Conservation (phyloP, 1,140 invertebrate genomes). For the Penaeus chinensis region DNA sequence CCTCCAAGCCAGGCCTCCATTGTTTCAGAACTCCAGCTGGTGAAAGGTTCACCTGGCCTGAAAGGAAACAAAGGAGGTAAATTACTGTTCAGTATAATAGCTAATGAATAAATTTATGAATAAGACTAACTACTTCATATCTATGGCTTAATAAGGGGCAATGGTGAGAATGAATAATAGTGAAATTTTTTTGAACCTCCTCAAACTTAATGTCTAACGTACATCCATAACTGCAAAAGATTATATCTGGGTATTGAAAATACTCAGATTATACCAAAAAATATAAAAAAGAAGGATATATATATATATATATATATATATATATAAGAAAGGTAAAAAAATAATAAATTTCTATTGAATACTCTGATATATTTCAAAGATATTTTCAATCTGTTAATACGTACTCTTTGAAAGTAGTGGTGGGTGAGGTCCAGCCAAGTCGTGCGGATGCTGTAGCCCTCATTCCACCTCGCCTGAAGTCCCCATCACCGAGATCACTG, state of each 20-base stretch:
- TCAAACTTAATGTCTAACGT: neutral
- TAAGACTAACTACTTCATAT: too few species aligned
- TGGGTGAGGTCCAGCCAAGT: conserved; percentile 76
- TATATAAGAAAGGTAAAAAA: neutral
- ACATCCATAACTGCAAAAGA: too few species aligned
- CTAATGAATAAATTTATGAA: too few species aligned
- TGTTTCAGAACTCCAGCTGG: conserved; percentile 83
- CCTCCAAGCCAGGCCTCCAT: conserved; percentile 89
- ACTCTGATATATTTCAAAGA: too few species aligned
- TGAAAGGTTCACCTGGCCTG: conserved; percentile 75
- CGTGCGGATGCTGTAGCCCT: conserved; percentile 82
- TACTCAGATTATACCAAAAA: neutral
- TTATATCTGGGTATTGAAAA: too few species aligned
- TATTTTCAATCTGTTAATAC: neutral
- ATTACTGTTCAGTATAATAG: too few species aligned
- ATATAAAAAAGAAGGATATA: neutral
- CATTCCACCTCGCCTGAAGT: conserved; percentile 79
- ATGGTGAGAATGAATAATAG: too few species aligned
- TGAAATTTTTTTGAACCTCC: too few species aligned
- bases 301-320: too few species aligned
- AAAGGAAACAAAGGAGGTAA: conserved; percentile 45
- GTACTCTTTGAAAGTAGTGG: conserved; percentile 50
- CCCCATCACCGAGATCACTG: conserved; percentile 72
- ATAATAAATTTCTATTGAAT: too few species aligned
- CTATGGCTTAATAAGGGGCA: too few species aligned